Evolutionary conservation across 2,797 vertebrate species (phyloP), one percentile per base, ranked within the genome.

Genomic region (Acestrorhynchus altus): DNA sequence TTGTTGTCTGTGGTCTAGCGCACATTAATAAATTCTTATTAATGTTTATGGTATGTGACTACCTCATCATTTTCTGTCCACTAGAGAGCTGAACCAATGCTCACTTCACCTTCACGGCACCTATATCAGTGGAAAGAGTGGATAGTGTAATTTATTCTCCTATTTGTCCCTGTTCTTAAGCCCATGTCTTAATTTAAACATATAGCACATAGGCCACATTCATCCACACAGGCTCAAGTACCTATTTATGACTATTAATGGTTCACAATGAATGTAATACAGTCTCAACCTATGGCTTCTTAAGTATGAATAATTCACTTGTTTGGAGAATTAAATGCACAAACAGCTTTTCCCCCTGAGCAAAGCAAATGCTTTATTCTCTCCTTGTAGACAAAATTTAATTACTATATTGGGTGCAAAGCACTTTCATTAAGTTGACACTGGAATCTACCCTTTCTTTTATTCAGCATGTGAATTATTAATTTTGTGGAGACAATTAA

Each of bases 1-100:
- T n/a, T 89, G 84, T 86, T 6, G 6, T 6, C 80, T 88, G 84
- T 81, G 26, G 59, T 59, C 82, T 52, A 64, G 54, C 86, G 80
- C 87, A 86, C 86, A 79, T 64, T 12, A 83, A 86, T 39, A 35
- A 60, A 28, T 40, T 42, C 87, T 89, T 92, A 91, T 92, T 91
- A 90, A 92, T 93, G 91, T 89, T 90, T 90, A 93, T 90, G 89
- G 88, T 91, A 89, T 92, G 91, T 92, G 91, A 92, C 92, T 90
- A 91, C 85, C 88, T 92, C 89, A 91, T 93, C 89, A 90, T 90
- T 90, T 84, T 86, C 82, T 69, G 87, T 87, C 88, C 90, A 90
- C 73, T 72, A 89, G 12, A 91, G 89, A 3, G 40, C 18, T 24
- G 7, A 15, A 35, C 66, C 8, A 22, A 28, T 16, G 31, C 16